Evolutionary conservation across 1,140 invertebrate genomes (phyloP).

Genomic region (Pseudomyrmex dendroicus): DNA sequence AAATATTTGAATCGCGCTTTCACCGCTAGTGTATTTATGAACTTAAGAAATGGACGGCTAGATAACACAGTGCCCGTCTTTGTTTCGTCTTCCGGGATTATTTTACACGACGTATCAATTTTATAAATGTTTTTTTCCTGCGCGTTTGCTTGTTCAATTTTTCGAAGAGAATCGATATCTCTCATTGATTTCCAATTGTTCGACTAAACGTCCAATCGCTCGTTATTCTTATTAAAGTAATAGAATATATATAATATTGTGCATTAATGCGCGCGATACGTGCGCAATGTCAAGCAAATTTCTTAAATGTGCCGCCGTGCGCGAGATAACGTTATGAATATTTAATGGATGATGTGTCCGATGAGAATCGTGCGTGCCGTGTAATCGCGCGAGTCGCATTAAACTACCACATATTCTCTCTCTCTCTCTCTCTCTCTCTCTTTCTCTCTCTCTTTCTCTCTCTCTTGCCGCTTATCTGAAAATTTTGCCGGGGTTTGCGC

Average conservation of each 20-base stretch:
- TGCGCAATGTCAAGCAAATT: not conserved
- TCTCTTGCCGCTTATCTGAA: not conserved
- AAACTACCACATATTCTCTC: not conserved
- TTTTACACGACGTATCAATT: not conserved
- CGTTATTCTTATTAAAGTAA: no score
- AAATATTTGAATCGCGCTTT: conserved; percentile 51
- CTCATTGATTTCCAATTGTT: no score
- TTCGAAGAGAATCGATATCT: no score
- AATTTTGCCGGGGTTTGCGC: not conserved
- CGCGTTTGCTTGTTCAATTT: no score
- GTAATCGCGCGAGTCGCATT: conserved; percentile 2
- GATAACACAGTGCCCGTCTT: conserved; percentile 17
- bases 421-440: no score
- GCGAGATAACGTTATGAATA: not conserved
- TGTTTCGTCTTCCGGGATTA: conserved; percentile 12
- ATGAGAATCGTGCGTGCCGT: not conserved
- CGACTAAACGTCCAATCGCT: no score
- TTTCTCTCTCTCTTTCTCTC: no score
- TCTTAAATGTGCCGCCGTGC: not conserved
- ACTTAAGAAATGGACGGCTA: conserved; percentile 33
- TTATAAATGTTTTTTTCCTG: no score
- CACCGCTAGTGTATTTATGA: conserved; percentile 37
- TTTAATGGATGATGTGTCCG: conserved; percentile 11
- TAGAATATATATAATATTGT: no score
- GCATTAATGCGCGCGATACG: not conserved